Conservation (phyloP, 2,113 vertebrate species). For the Girardinichthys multiradiatus region DNA sequence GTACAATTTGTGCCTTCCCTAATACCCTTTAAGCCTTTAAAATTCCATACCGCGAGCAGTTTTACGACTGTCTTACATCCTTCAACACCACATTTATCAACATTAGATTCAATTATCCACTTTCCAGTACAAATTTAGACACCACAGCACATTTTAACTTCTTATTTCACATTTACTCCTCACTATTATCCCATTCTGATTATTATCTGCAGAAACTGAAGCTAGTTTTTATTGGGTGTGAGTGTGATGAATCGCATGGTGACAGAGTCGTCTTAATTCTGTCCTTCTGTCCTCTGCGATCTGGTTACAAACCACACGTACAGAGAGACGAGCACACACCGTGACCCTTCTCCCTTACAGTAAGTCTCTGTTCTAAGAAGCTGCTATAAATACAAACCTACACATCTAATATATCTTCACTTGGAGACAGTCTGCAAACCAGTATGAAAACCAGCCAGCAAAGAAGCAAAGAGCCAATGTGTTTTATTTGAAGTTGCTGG, state of each 20-base stretch:
- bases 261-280: slow-evolving; percentile 64
- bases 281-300: slow-evolving; percentile 49
- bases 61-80: slow-evolving; percentile 13
- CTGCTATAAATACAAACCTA: slow-evolving; percentile 65
- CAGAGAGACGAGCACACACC: slow-evolving; percentile 9
- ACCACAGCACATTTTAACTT: slow-evolving; percentile 11
- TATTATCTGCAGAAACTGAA: slow-evolving; percentile 20
- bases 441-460: slow-evolving; percentile 19
- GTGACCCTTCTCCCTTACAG: slow-evolving; percentile 48
- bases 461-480: slow-evolving; percentile 4
- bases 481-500: slow-evolving; percentile 35
- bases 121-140: background rate
- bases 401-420: slow-evolving; percentile 49
- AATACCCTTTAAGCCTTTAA: slow-evolving; percentile 8
- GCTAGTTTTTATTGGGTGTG: slow-evolving; percentile 14
- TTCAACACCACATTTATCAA: slow-evolving; percentile 3
- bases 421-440: slow-evolving; percentile 30
- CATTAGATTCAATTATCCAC: background rate
- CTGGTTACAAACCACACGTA: slow-evolving; percentile 47
- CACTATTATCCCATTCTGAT: slow-evolving; percentile 3
- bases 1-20: background rate
- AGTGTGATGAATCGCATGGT: slow-evolving; percentile 46
- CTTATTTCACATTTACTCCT: background rate
- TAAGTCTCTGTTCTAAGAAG: slow-evolving; percentile 64
- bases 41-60: background rate